A percentile compares a stretch with the other conserved stretches of the same genome.
phyloP scores from a whole-genome alignment of 2,888 invertebrate genomes.

The Argyra leucocephala region DNA sequence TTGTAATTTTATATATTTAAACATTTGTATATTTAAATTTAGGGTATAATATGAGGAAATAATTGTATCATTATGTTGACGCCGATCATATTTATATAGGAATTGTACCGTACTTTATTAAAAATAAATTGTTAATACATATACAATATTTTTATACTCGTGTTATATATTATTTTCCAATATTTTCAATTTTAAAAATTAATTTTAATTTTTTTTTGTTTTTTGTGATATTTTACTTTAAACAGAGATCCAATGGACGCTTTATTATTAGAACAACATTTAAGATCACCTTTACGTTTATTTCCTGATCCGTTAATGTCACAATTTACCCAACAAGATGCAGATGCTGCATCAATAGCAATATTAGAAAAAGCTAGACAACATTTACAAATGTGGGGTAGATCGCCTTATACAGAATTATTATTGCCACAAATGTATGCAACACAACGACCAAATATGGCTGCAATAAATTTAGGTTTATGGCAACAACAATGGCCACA shows the following conservation, averaged over 20 bases:
- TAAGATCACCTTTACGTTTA: constrained; percentile 41
- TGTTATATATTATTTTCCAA: too few relatives aligned
- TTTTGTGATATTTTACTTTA: constrained; percentile 13
- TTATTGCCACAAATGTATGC: constrained; percentile 42
- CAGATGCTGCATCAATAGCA: constrained; percentile 42
- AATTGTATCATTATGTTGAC: too few relatives aligned
- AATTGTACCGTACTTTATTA: too few relatives aligned
- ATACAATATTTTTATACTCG: too few relatives aligned
- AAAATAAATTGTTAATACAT: too few relatives aligned
- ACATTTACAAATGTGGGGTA: constrained; percentile 44
- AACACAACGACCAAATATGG: constrained; percentile 37
- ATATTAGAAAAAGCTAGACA: constrained; percentile 43
- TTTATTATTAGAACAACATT: constrained; percentile 41
- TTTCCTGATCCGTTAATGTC: constrained; percentile 43
- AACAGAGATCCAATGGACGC: constrained; percentile 44
- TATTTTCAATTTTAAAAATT: too few relatives aligned
- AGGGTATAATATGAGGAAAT: too few relatives aligned
- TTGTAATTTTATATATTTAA: too few relatives aligned
- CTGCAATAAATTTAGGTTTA: constrained; percentile 43
- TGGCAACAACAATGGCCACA: constrained; percentile 46
- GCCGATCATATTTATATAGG: too few relatives aligned
- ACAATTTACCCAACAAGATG: constrained; percentile 41
- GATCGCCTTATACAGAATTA: constrained; percentile 44
- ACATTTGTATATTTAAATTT: too few relatives aligned
- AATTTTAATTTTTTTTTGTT: too few relatives aligned